phyloP scores from a whole-genome alignment of 30 jellyfish, hydroid and myxozoan genomes.

The Aurelia coerulea region DNA sequence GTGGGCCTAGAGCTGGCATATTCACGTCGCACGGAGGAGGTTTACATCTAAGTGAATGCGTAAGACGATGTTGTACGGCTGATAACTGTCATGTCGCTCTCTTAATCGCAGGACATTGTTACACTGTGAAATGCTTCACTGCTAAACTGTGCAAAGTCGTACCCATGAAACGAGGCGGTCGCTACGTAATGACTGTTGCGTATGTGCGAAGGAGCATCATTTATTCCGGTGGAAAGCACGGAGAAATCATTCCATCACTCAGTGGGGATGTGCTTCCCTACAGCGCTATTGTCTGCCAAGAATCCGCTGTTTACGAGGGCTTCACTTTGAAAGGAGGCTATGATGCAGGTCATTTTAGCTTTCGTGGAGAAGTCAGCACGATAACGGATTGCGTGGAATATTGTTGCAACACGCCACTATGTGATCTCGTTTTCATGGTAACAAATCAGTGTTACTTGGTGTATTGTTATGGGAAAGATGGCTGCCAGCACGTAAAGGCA shows the following conservation, averaged over 20 bases:
- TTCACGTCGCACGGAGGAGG: conserved; percentile 65
- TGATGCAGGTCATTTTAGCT: conserved; percentile 92
- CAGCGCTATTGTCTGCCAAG: conserved; percentile 71
- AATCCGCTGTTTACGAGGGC: conserved; percentile 79
- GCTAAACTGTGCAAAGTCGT: conserved; percentile 66
- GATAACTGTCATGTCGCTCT: conserved; percentile 82
- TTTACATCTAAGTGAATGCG: conserved; percentile 59
- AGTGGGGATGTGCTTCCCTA: conserved; percentile 9
- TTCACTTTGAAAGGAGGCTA: conserved; percentile 92
- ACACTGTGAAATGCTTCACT: conserved; percentile 77
- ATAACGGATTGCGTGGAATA: conserved; percentile 83
- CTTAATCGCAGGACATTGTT: conserved; percentile 78
- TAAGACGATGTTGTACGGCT: conserved; percentile 83
- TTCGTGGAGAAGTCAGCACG: conserved; percentile 75
- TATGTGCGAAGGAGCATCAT: conserved; percentile 66
- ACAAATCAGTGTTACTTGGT: conserved; percentile 79
- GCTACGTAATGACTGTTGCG: conserved; percentile 70
- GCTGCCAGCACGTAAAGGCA: conserved; percentile 76
- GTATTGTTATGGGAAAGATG: conserved; percentile 83
- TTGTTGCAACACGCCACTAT: conserved; percentile 85
- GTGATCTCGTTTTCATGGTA: conserved; percentile 90
- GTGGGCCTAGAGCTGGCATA: conserved; percentile 93
- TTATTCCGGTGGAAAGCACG: conserved; percentile 26
- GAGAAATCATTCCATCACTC: conserved; percentile 9
- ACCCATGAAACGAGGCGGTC: conserved; percentile 83